Conservation (phyloP, 2,113 vertebrate genomes). For the Trochalopteron elliotii region DNA sequence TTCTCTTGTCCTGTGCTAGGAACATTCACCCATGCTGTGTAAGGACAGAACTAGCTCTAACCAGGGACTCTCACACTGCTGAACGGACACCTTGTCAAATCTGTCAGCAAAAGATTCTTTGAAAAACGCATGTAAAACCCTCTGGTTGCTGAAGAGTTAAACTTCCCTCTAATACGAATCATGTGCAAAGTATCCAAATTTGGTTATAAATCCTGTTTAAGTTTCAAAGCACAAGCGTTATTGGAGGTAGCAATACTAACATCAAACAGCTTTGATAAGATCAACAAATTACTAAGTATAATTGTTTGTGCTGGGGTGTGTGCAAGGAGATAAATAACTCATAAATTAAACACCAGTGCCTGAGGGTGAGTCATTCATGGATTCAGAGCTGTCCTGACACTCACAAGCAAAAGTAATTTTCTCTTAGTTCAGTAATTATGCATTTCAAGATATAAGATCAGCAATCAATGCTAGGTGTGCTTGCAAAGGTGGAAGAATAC, state of each 20-base stretch:
- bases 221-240: constrained; percentile 45
- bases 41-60: neutral
- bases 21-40: fast-evolving
- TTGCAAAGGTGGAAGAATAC: constrained; percentile 17
- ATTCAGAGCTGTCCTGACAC: constrained; percentile 35
- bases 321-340: constrained; percentile 69
- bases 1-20: neutral
- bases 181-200: neutral
- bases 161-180: neutral
- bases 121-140: neutral
- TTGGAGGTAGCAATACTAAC: constrained; percentile 52
- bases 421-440: constrained; percentile 34
- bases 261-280: constrained; percentile 59
- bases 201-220: constrained; percentile 47
- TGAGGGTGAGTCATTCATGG: constrained; percentile 49
- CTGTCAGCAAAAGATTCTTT: neutral
- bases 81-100: neutral
- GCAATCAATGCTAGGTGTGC: neutral
- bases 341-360: constrained; percentile 64
- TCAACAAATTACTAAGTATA: constrained; percentile 73
- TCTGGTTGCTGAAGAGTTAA: constrained; percentile 28
- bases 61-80: neutral
- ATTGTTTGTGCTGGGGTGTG: constrained; percentile 69
- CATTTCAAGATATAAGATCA: constrained; percentile 30
- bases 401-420: constrained; percentile 57